Evolutionary conservation across 2,888 invertebrate species (phyloP), one percentile per base, ranked within the genome.

Genomic region (Trissolcus brochymenae): DNA sequence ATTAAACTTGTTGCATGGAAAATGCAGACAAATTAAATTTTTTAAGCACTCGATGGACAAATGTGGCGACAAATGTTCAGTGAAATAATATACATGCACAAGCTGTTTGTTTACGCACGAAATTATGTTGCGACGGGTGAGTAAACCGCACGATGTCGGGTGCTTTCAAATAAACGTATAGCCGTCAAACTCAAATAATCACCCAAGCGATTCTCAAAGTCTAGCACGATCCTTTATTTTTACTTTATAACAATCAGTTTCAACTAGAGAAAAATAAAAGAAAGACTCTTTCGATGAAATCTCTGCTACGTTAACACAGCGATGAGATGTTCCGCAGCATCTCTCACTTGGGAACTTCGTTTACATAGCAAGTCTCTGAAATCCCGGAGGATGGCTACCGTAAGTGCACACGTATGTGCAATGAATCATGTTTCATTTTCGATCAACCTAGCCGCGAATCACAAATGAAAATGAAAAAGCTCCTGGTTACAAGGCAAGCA

Each of bases 371-470:
- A 79, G 81, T 81, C 81, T 80, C 79, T 79, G 79, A 82, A 83
- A 84, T 83, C 84, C 83, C 75, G 73, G 62, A 68, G 81, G 82
- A 83, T 78, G 72, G 72, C 78, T 76, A 64, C 81, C 80, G 67
- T 81, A 79, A 82, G 80, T 70, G 64, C 68, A 60, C 79, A 72
- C 79, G 80, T 81, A 81, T 80, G 81, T 81, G 81, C 80, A 68
- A 81, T 81, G 83, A 84, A 84, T 84, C 84, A 84, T 77, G 80
- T 83, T 82, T 77, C 67, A 56, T 76, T 74, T 78, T 57, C 79
- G 50, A 65, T 64, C 76, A 29, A 25, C 59, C 55, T 71, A 73
- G 67, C 78, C 72, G 70, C 60, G 65, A 72, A 77, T 77, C 77
- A 77, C 68, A 53, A 68, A 64, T 46, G 73, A 73, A 73, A 77